Evolutionary conservation across 2,797 vertebrate genomes (phyloP), one percentile per base, ranked within the genome.

Genomic region (Tachyglossus aculeatus): DNA sequence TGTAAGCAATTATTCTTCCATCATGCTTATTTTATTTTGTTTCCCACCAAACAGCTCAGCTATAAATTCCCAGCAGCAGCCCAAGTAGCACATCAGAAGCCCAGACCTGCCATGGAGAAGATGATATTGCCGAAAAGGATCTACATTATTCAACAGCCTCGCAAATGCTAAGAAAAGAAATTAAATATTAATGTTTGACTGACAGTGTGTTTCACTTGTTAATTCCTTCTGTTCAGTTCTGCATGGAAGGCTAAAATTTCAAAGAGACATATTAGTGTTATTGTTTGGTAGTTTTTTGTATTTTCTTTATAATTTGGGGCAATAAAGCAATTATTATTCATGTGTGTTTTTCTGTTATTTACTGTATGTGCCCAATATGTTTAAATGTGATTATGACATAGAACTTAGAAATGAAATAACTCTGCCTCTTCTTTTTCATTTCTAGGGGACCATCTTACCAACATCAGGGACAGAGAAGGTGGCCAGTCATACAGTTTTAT

Each of bases 81-180:
- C 48, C 96, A 95, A 12, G 93, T 92, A 74, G 91, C 95, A 74
- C 95, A 96, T 88, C 90, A 94, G 80, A 96, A 93, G 82, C 87
- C 95, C 44, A 88, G 88, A 39, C 97, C 97, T 6, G 88, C 95
- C 0, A 44, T 95, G 88, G 95, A 97, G 89, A 98, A 97, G 89
- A 67, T 85, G 4, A 85, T 93, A 63, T 80, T 81, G 3, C 91
- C 88, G 18, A 94, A 93, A 78, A 88, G 81, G 84, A 85, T 87
- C 68, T 92, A 93, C 80, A 86, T 92, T 87, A 97, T 98, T 88
- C 97, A 98, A 67, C 97, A 99, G 89, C 97, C 97, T 7, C 92
- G 94, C 74, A 98, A 96, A 90, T 95, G 80, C 86, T 97, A 92
- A 95, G 33, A 78, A 50, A 40, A 22, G 44, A n/a, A 6, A 6